Evolutionary conservation across 2,113 vertebrate genomes (phyloP).

Genomic region (Rynchops niger): DNA sequence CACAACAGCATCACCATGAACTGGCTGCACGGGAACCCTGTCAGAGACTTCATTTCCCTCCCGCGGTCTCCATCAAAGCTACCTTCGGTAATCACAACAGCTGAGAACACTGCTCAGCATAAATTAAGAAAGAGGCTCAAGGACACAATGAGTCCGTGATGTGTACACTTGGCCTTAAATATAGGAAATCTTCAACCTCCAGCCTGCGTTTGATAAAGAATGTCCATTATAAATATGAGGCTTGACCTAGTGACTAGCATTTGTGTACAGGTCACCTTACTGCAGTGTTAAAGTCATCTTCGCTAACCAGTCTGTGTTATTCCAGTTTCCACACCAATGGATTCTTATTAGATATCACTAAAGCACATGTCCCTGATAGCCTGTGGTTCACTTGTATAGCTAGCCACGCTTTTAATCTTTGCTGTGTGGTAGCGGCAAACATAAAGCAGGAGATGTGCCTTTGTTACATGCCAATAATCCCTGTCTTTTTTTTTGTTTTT

Average conservation of each 20-base stretch:
- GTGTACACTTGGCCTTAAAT: not conserved
- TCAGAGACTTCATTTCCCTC: constrained; percentile 49
- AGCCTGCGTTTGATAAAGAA: not conserved
- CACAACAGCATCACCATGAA: not conserved
- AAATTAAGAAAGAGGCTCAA: constrained; percentile 34
- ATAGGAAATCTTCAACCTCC: not conserved
- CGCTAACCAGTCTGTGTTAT: not conserved
- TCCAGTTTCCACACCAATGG: not conserved
- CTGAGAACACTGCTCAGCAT: constrained; percentile 32
- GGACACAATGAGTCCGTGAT: not conserved
- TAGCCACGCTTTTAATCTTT: not conserved
- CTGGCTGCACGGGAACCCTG: constrained; percentile 22
- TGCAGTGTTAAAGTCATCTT: not conserved
- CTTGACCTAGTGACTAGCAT: not conserved
- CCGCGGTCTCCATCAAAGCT: constrained; percentile 16
- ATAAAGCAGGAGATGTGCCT: not conserved
- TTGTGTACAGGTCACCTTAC: not conserved
- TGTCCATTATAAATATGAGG: not conserved
- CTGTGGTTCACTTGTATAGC: not conserved
- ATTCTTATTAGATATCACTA: not conserved
- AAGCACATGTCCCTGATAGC: not conserved
- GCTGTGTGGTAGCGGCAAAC: not conserved
- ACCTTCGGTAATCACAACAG: constrained; percentile 40
- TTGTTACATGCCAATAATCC: not conserved
- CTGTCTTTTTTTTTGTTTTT: not conserved